These are phyloP conservation scores for Phallusia fumigata DNA, from an alignment of 23 tunicate species.

Conservation along the genomic window DNA sequence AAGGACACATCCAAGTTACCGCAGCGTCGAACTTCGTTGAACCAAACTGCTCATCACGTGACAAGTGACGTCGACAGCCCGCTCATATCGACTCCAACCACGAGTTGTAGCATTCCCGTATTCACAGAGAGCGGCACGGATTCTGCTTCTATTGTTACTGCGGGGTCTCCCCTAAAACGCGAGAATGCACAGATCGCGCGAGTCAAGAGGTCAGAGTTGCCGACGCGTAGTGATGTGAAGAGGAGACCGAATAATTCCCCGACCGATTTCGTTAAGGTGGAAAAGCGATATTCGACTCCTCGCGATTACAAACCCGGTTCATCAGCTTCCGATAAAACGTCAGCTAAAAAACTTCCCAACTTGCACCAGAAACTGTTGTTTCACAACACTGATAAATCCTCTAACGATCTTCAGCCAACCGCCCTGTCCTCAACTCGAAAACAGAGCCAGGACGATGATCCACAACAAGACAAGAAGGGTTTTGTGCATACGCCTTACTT, in stretches of 20 bases:
- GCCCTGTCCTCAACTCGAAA: not conserved
- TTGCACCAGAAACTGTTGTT: slow-evolving; percentile 50
- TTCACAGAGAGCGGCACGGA: slow-evolving; percentile 51
- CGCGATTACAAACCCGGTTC: not conserved
- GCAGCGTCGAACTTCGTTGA: not conserved
- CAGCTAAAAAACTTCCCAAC: slow-evolving; percentile 33
- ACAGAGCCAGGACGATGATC: slow-evolving; percentile 6
- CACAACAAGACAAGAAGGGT: not conserved
- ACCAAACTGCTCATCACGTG: not conserved
- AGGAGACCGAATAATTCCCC: not conserved
- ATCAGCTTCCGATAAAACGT: not conserved
- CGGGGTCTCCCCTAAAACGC: not conserved
- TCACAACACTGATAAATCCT: slow-evolving; percentile 7
- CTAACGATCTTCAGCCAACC: not conserved
- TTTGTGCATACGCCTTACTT: slow-evolving; percentile 22
- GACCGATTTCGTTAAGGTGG: slow-evolving; percentile 28
- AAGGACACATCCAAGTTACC: slow-evolving; percentile 22
- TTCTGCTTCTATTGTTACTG: not conserved
- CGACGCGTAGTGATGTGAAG: not conserved
- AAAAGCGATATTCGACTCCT: slow-evolving; percentile 18
- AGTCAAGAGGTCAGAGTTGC: not conserved
- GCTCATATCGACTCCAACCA: not conserved
- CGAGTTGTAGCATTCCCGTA: slow-evolving; percentile 34
- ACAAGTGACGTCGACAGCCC: slow-evolving; percentile 15
- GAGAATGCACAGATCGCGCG: not conserved